A percentile compares a stretch with the other conserved stretches of the same genome.
These are phyloP conservation scores for Addax nasomaculatus DNA, from an alignment of 2,113 vertebrate species.

Conservation along the genomic window DNA sequence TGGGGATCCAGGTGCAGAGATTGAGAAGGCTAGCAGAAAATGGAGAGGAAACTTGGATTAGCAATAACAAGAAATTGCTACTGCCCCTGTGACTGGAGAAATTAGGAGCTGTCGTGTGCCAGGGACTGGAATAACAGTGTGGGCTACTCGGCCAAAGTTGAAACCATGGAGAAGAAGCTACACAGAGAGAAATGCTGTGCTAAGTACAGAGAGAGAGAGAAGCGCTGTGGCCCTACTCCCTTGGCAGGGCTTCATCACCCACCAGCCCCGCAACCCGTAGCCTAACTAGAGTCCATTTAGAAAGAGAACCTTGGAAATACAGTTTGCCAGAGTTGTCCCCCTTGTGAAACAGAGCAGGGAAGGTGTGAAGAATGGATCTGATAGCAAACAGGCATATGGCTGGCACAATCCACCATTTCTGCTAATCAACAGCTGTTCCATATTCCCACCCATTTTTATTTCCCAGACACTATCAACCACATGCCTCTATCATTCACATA, in stretches of 20 bases:
- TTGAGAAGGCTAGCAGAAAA: not conserved
- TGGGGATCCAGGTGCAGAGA: not conserved
- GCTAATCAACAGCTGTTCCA: not conserved
- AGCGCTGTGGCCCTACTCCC: not conserved
- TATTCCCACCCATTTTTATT: not conserved
- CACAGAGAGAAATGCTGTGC: not conserved
- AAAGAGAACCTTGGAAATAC: not conserved
- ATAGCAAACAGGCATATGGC: not conserved
- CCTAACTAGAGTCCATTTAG: not conserved
- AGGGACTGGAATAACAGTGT: not conserved
- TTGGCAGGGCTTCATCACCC: not conserved
- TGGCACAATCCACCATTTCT: not conserved
- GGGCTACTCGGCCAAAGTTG: not conserved
- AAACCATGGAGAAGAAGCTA: not conserved
- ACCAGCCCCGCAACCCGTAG: too few species aligned
- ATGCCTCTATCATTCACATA: not conserved
- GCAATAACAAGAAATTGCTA: not conserved
- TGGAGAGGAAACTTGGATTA: not conserved
- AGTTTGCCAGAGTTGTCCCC: not conserved
- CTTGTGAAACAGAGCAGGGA: not conserved
- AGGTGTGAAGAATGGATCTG: not conserved
- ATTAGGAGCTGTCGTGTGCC: not conserved
- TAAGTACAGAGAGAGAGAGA: not conserved
- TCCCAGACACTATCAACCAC: not conserved
- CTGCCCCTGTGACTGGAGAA: not conserved